Conservation (phyloP, 1,140 invertebrate species). For the Neoseiulus cucumeris region DNA sequence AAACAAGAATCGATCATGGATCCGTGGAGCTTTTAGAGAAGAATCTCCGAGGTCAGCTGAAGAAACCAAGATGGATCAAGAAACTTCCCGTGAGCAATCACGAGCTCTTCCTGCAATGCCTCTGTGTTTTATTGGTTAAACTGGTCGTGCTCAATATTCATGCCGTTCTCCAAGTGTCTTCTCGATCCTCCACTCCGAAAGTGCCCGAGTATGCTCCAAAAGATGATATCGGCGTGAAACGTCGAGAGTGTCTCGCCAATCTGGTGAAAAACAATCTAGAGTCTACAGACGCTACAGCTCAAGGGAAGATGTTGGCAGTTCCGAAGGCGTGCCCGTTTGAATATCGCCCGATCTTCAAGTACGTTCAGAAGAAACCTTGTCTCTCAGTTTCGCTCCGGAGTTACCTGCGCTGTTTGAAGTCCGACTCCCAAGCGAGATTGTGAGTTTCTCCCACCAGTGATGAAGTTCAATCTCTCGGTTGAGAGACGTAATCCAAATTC, state of each 20-base stretch:
- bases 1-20: no score
- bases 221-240: background rate
- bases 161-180: background rate
- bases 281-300: background rate
- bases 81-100: no score
- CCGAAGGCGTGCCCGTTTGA: background rate
- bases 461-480: background rate
- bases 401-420: background rate
- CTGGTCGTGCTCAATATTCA: background rate
- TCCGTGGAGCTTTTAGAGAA: no score
- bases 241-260: background rate
- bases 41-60: no score
- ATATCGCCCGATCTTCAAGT: background rate
- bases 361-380: background rate
- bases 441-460: background rate
- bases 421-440: background rate
- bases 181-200: background rate
- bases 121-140: background rate
- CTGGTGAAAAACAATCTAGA: background rate
- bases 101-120: no score
- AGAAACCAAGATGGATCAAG: no score
- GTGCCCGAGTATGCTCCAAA: background rate
- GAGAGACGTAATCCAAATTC: background rate
- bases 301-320: background rate
- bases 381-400: background rate